These are phyloP conservation scores for Trichechus manatus DNA, from an alignment of 2,113 vertebrate species.

Conservation along the genomic window DNA sequence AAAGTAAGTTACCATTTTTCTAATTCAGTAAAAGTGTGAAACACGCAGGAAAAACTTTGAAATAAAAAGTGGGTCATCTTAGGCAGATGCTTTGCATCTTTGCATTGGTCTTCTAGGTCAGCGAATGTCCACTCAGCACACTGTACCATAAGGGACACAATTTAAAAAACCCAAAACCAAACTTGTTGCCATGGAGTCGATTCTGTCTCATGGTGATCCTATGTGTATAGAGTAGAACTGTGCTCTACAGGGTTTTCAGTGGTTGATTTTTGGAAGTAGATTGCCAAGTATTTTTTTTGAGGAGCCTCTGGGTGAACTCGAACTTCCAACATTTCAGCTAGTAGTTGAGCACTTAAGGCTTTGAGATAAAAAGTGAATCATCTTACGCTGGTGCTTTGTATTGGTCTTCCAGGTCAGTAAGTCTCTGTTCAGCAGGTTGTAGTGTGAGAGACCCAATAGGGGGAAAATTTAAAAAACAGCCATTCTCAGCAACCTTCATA, in stretches of 20 bases:
- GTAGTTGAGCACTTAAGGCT: too few species aligned
- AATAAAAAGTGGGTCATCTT: neutral
- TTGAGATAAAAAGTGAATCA: neutral
- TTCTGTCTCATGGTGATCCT: too few species aligned
- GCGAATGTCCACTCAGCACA: neutral
- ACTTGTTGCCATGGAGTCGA: too few species aligned
- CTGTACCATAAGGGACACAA: too few species aligned
- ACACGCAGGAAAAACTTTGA: neutral
- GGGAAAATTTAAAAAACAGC: fast-evolving
- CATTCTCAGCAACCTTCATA: neutral
- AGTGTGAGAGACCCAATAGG: neutral
- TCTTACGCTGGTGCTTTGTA: neutral
- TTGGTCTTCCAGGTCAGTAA: neutral
- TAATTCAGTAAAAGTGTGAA: neutral
- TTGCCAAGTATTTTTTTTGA: too few species aligned
- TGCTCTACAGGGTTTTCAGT: too few species aligned
- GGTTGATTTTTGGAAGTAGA: too few species aligned
- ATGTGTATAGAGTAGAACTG: too few species aligned
- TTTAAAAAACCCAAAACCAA: too few species aligned
- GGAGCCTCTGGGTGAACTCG: too few species aligned
- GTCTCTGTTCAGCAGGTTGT: neutral
- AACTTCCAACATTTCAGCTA: too few species aligned
- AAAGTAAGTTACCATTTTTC: constrained; percentile 3
- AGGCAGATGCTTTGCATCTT: neutral
- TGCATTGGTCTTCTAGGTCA: neutral